Percentiles rank a stretch among this genome's conserved stretches.
Conservation (phyloP, 1,140 invertebrate species). For the Rhizoglyphus robini region DNA sequence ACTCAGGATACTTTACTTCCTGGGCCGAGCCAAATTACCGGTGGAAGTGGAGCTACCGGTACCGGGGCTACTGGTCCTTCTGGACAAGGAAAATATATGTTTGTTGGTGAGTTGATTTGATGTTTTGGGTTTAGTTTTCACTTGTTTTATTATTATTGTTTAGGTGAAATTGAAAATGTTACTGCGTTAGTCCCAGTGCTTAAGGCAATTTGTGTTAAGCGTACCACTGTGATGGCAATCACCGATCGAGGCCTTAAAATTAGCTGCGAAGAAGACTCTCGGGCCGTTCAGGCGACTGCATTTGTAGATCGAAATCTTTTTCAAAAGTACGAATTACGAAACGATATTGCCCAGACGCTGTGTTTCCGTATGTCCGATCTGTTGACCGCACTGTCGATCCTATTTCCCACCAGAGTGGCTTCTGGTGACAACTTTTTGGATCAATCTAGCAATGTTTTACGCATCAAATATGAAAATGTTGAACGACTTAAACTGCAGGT, state of each 20-base stretch:
- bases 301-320: slow-evolving; percentile 16
- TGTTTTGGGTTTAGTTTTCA: no score
- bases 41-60: not conserved
- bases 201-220: not conserved
- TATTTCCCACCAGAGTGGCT: not conserved
- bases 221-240: not conserved
- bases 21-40: no score
- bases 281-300: not conserved
- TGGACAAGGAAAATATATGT: not conserved
- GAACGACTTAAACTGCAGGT: slow-evolving; percentile 4
- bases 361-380: slow-evolving; percentile 10
- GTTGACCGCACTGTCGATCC: not conserved
- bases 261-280: not conserved
- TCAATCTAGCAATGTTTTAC: not conserved
- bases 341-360: not conserved
- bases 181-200: not conserved
- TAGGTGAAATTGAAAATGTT: not conserved
- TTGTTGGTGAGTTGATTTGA: no score
- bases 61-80: not conserved
- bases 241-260: slow-evolving; percentile 7
- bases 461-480: not conserved
- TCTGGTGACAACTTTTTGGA: no score
- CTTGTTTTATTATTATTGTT: no score
- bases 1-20: not conserved
- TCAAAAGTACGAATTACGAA: not conserved